Evolutionary conservation across 2,888 invertebrate species (phyloP).

Genomic region (Sminthurides aquaticus): DNA sequence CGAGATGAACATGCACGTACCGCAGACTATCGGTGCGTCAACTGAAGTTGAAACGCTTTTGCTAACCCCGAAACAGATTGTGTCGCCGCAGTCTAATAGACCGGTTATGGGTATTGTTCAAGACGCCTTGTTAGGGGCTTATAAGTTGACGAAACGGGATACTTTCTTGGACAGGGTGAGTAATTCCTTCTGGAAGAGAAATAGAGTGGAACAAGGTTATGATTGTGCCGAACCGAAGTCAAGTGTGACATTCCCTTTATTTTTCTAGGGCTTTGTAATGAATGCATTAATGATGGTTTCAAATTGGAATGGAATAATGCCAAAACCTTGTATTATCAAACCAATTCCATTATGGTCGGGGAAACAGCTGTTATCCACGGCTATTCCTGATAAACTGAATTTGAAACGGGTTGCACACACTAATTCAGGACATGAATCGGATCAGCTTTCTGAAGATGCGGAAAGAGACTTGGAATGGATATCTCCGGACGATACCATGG

Average conservation of each 20-base stretch:
- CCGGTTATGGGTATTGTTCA: slow-evolving; percentile 99
- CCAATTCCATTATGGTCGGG: slow-evolving; percentile 95
- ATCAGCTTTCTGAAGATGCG: too few relatives aligned
- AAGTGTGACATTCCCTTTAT: too few relatives aligned
- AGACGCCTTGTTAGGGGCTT: slow-evolving; percentile 91
- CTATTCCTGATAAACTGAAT: slow-evolving; percentile 68
- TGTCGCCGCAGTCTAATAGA: slow-evolving; percentile 96
- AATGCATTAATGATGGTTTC: background rate
- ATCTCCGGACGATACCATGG: background rate
- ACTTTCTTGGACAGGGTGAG: slow-evolving; percentile 62
- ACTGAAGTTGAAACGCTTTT: slow-evolving; percentile 97
- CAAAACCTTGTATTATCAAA: slow-evolving; percentile 92
- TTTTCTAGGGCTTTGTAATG: background rate
- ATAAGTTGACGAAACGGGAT: slow-evolving; percentile 98
- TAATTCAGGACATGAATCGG: too few relatives aligned
- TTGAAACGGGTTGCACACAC: background rate
- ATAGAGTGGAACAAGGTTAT: too few relatives aligned
- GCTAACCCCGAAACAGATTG: slow-evolving; percentile 92
- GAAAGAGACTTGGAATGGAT: too few relatives aligned
- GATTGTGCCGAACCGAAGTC: too few relatives aligned
- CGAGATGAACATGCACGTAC: slow-evolving; percentile 98
- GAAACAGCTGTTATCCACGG: slow-evolving; percentile 93
- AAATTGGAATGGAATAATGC: slow-evolving; percentile 95
- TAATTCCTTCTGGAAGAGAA: background rate
- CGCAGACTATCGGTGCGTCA: slow-evolving; percentile 94